Conservation (phyloP, 2,888 invertebrate species). For the Exocentrus adspersus region DNA sequence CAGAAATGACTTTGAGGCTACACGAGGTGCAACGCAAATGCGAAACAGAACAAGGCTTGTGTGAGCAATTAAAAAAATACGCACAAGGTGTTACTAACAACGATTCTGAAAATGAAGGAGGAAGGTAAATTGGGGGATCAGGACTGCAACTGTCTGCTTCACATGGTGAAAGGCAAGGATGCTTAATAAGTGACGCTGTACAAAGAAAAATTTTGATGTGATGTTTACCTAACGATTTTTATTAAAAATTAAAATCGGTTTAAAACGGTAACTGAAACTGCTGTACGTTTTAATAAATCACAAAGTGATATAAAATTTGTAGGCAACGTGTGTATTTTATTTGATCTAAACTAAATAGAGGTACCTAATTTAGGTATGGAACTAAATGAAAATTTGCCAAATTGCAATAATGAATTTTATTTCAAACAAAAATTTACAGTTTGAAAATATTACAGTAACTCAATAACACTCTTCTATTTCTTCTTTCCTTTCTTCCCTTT, state of each 20-base stretch:
- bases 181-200: background rate
- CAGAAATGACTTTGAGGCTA: slow-evolving; percentile 52
- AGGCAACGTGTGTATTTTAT: too few relatives aligned
- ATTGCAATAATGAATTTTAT: too few relatives aligned
- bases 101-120: slow-evolving; percentile 48
- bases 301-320: background rate
- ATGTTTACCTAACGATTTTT: too few relatives aligned
- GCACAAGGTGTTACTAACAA: slow-evolving; percentile 46
- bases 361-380: too few relatives aligned
- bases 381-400: too few relatives aligned
- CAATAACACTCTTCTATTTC: too few relatives aligned
- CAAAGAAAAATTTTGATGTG: too few relatives aligned
- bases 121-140: slow-evolving; percentile 42
- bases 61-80: slow-evolving; percentile 48
- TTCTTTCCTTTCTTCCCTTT: slow-evolving; percentile 29
- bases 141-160: slow-evolving; percentile 41
- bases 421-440: too few relatives aligned
- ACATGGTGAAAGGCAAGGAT: slow-evolving; percentile 36
- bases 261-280: too few relatives aligned
- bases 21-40: slow-evolving; percentile 54
- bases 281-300: background rate
- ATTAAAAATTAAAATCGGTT: too few relatives aligned
- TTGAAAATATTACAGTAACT: too few relatives aligned
- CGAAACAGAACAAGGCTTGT: slow-evolving; percentile 51
- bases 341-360: too few relatives aligned